A percentile compares a stretch with the other conserved stretches of the same genome.
Conservation (phyloP, 2,113 vertebrate species). For the Sialia sialis region DNA sequence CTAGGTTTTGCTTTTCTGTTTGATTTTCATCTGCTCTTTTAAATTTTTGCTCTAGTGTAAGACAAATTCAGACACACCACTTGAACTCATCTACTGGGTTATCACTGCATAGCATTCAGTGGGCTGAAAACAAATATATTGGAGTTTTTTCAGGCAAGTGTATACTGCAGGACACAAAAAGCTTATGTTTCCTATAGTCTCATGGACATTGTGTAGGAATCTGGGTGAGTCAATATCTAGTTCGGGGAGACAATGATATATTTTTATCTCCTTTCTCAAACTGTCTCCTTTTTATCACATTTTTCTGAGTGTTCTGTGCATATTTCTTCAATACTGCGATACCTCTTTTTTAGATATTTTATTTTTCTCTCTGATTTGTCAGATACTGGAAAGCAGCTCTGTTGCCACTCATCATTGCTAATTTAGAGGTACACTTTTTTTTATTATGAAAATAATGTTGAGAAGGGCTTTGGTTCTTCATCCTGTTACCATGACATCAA, state of each 20-base stretch:
- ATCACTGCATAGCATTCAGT: background rate
- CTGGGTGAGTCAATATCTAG: background rate
- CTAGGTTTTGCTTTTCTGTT: background rate
- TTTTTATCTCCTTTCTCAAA: background rate
- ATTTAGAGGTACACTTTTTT: background rate
- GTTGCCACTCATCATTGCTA: background rate
- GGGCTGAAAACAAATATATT: background rate
- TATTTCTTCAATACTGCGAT: background rate
- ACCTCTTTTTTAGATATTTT: background rate
- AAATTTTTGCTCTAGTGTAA: background rate
- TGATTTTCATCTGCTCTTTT: background rate
- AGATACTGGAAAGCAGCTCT: background rate
- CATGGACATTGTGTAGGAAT: background rate
- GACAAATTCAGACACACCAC: background rate
- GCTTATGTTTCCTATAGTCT: background rate
- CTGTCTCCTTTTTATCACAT: background rate
- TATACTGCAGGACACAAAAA: background rate
- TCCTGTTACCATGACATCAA: slow-evolving; percentile 29
- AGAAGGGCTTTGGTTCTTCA: background rate
- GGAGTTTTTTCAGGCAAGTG: background rate
- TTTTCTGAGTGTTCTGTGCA: background rate
- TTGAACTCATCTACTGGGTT: background rate
- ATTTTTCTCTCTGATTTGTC: background rate
- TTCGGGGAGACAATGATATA: background rate
- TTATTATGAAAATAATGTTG: slow-evolving; percentile 13